Base-by-base conservation (phyloP, 2,888 invertebrate species). In the Rambutsinella grinnellia region DNA sequence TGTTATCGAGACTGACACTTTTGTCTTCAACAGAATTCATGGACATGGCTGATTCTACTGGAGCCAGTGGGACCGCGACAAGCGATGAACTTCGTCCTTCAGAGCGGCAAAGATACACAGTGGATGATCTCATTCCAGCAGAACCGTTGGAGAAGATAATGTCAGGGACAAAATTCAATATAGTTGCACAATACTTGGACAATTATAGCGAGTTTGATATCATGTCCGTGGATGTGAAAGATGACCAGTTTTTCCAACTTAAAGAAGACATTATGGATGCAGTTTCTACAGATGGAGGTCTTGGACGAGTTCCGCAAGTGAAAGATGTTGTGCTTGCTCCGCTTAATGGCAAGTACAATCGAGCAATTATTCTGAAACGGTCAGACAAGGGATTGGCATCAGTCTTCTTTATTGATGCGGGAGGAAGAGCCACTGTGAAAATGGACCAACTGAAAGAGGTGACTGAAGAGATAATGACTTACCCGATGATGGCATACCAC, bases 311-410 rank as follows among this genome's bases (percentile, higher is more conserved):
- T 15, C 66, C 66, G 13, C 8, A 15, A 13, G n/a, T 44, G 2
- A 54, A 66, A 17, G 71, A 72, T 13, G 26, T 72, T 27, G 65
- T 72, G 2, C 58, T 72, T 2, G 71, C 71, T 2, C 47, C 27
- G 21, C 51, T 51, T 15, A 8, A 5, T 6, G 27, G 36, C 17
- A 27, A 65, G 0, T 72, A 72, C 19, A 24, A 53, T 44, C 63
- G 71, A 15, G 49, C 36, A 19, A 8, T 63, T n/a, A 36, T 63
- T 6, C 8, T 36, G 3, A 58, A 58, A 19, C 51, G 3, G 19
- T 2, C 17, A 15, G n/a, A 56, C 5, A 15, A 36, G n/a, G 3
- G 17, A 10, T 10, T 21, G 5, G 65, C 23, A 1, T 6, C 10
- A 0, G 65, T 72, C 1, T 65, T 44, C 44, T 72, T 21, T 19